phyloP scores from a whole-genome alignment of 1,140 invertebrate genomes.

The Drosophila pruinosa region DNA sequence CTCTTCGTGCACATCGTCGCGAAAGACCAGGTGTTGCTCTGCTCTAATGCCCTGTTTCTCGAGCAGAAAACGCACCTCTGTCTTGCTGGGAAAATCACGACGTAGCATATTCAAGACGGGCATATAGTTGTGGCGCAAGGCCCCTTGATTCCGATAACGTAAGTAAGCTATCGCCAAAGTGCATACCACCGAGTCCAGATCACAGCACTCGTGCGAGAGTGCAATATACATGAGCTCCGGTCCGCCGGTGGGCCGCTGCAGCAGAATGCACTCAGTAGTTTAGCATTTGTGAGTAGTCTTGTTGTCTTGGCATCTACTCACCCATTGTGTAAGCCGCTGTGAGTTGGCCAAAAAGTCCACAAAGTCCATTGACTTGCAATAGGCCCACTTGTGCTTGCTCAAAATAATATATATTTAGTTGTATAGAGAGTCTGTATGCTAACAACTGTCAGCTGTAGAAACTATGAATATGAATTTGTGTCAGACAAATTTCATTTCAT shows the following conservation, averaged over 20 bases:
- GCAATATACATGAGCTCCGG: constrained; percentile 82
- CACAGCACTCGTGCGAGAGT: constrained; percentile 88
- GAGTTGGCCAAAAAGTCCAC: constrained; percentile 27
- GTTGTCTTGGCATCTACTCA: constrained; percentile 10
- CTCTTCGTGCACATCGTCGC: constrained; percentile 85
- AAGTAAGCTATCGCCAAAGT: constrained; percentile 34
- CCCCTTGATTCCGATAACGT: constrained; percentile 53
- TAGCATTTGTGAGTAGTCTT: too few species aligned
- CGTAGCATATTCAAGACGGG: constrained; percentile 87
- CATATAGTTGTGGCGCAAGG: constrained; percentile 58
- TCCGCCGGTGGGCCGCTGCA: constrained; percentile 21
- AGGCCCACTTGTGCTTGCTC: too few species aligned
- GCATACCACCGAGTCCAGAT: constrained; percentile 87
- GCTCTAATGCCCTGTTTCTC: constrained; percentile 83
- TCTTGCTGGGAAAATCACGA: constrained; percentile 86
- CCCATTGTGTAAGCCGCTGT: constrained; percentile 29
- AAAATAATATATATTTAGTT: too few species aligned
- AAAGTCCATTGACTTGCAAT: constrained; percentile 29
- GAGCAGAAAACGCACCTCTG: constrained; percentile 87
- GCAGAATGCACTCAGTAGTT: background rate
- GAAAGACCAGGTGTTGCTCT: constrained; percentile 83
- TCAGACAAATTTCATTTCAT: too few species aligned
- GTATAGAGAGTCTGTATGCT: too few species aligned
- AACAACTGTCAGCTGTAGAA: too few species aligned
- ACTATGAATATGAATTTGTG: background rate